phyloP scores from a whole-genome alignment of 2,113 vertebrate genomes.

The Hemiprocne comata region DNA sequence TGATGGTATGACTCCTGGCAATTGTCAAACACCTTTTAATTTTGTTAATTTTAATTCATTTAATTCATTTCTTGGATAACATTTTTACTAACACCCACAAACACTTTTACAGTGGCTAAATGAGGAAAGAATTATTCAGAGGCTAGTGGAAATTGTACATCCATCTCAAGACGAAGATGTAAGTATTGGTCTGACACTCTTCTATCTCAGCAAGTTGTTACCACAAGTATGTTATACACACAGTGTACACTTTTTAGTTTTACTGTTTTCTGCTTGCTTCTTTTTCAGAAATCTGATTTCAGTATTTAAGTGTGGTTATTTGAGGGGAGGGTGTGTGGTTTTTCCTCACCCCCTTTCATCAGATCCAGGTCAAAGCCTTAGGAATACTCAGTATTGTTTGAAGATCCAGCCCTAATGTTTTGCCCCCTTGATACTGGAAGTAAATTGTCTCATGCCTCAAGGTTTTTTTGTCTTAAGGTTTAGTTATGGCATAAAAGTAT shows the following conservation, averaged over 20 bases:
- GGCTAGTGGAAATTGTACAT: conserved; percentile 95
- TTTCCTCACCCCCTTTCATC: neutral
- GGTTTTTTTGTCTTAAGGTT: neutral
- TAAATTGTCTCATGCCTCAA: neutral
- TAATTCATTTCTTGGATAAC: neutral
- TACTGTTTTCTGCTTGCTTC: neutral
- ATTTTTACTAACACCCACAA: neutral
- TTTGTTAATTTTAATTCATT: neutral
- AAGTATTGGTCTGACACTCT: conserved; percentile 66
- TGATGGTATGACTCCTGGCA: neutral
- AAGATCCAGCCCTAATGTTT: neutral
- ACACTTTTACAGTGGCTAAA: conserved; percentile 89
- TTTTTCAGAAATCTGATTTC: neutral
- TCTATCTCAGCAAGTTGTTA: neutral
- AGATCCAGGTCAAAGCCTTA: neutral
- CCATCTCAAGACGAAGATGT: conserved; percentile 98
- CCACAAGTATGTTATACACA: too few relatives aligned
- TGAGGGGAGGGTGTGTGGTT: neutral
- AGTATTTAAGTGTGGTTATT: neutral
- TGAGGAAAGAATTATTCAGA: conserved; percentile 95
- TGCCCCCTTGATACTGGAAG: neutral
- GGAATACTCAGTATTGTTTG: neutral
- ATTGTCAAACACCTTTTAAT: neutral
- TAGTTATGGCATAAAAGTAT: neutral
- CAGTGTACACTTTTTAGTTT: neutral